phyloP scores from a whole-genome alignment of 2,113 vertebrate genomes.

The Solea solea region DNA sequence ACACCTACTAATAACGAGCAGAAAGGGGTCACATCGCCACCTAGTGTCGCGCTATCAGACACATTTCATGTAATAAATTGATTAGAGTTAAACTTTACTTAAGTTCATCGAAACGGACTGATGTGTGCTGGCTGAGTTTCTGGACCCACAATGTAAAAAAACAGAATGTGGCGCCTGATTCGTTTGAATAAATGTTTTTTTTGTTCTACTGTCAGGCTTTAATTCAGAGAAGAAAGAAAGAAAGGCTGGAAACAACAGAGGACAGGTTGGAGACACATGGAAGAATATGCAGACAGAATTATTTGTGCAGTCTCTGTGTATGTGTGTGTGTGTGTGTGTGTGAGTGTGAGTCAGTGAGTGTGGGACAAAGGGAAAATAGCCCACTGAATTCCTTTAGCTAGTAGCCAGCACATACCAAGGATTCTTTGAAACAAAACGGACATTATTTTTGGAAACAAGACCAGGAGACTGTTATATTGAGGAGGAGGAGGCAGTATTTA shows the following conservation, averaged over 20 bases:
- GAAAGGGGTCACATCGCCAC: too few relatives aligned
- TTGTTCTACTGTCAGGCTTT: too few relatives aligned
- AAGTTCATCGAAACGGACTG: too few relatives aligned
- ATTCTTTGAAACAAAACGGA: constrained; percentile 81
- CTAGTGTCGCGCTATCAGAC: too few relatives aligned
- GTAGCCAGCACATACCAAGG: constrained; percentile 71
- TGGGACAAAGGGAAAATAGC: constrained; percentile 39
- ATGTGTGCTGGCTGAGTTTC: too few relatives aligned
- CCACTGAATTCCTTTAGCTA: constrained; percentile 64
- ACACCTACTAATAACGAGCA: too few relatives aligned
- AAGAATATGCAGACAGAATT: constrained; percentile 3
- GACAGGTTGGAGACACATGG: constrained; percentile 7
- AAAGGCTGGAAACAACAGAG: neutral
- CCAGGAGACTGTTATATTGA: constrained; percentile 51
- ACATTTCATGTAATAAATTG: too few relatives aligned
- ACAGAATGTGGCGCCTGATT: constrained; percentile 24
- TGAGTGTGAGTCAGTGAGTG: constrained; percentile 3
- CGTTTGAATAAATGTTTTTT: constrained; percentile 50
- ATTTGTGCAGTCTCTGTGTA: constrained; percentile 11
- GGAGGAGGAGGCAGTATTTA: constrained; percentile 3
- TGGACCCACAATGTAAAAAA: neutral
- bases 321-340: constrained; percentile 18
- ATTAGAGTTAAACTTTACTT: too few relatives aligned
- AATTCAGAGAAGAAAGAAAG: too few relatives aligned
- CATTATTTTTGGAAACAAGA: constrained; percentile 79